Base-by-base conservation (phyloP, 2,888 invertebrate genomes). In the Archips crataeganus region DNA sequence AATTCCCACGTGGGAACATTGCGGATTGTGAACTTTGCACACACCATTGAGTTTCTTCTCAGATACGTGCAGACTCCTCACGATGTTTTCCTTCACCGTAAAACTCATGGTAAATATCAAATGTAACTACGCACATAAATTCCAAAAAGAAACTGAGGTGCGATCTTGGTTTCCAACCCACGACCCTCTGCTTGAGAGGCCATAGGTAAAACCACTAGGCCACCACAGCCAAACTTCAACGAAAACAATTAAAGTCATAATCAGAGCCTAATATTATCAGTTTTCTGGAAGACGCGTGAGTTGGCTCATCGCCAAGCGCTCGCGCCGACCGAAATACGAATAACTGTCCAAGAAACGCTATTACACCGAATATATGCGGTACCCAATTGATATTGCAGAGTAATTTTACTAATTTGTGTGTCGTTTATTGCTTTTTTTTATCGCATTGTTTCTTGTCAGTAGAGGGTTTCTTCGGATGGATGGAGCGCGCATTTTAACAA, bases 321-420 rank as follows among this genome's bases (percentile, higher is more conserved):
- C 32, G 23, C 63, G n/a, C 63, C 47, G 63, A 39, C 42, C 62
- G 32, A 8, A 39, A 47, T 32, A 32, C 32, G 47, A 63, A 63
- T 63, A 63, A 63, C 63, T 63, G 63, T 63, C 63, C 32, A 32
- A 63, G 32, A 13, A 47, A 32, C 15, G 54, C 65, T 11, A 23
- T 66, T 61, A 15, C 36, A 49, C 36, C n/a, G 15, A 62, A 66
- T 61, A 59, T 63, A 63, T 70, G 57, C 63, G 64, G 49, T 62
- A 63, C 13, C 49, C 39, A 70, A 70, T 62, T 62, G 70, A 70
- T 70, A 70, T 62, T 51, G 62, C 42, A 23, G 39, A 13, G 51
- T 39, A 11, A 62, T 70, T 39, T 54, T 54, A 54, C 15, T 61
- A 69, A 69, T 69, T 61, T 69, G 61, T 69, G 61, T 61, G 13